Conservation (phyloP, 2,888 invertebrate genomes). For the Leucoma salicis region DNA sequence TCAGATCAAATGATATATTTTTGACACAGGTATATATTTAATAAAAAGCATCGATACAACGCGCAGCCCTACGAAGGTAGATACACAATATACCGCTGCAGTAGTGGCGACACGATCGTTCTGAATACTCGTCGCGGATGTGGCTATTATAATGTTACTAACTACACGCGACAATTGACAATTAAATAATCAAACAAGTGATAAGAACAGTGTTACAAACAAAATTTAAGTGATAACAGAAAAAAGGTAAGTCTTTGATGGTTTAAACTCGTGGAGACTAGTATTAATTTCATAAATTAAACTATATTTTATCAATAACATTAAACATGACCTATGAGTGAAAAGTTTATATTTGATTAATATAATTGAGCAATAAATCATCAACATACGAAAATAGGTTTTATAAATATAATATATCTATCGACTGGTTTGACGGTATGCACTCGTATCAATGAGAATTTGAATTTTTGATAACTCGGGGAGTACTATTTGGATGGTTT, state of each 20-base stretch:
- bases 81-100: conserved; percentile 31
- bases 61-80: conserved; percentile 29
- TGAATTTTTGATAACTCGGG: conserved; percentile 53
- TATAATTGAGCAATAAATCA: conserved; percentile 25
- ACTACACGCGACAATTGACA: conserved; percentile 32
- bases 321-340: conserved; percentile 30
- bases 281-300: conserved; percentile 4
- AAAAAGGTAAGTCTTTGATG: conserved; percentile 23
- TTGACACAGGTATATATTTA: conserved; percentile 14
- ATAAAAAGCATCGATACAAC: conserved; percentile 8
- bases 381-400: conserved; percentile 16
- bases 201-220: conserved; percentile 20
- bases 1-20: no score
- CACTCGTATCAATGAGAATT: conserved; percentile 38
- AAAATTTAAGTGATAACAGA: conserved; percentile 21
- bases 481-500: conserved; percentile 74
- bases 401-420: conserved; percentile 13
- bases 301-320: conserved; percentile 34
- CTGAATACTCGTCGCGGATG: conserved; percentile 23
- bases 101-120: conserved; percentile 31
- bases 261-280: background rate
- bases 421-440: conserved; percentile 15
- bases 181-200: conserved; percentile 28
- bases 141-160: conserved; percentile 25
- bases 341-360: conserved; percentile 22